Evolutionary conservation across 2,113 vertebrate species (phyloP).

Genomic region (Sapajus apella): DNA sequence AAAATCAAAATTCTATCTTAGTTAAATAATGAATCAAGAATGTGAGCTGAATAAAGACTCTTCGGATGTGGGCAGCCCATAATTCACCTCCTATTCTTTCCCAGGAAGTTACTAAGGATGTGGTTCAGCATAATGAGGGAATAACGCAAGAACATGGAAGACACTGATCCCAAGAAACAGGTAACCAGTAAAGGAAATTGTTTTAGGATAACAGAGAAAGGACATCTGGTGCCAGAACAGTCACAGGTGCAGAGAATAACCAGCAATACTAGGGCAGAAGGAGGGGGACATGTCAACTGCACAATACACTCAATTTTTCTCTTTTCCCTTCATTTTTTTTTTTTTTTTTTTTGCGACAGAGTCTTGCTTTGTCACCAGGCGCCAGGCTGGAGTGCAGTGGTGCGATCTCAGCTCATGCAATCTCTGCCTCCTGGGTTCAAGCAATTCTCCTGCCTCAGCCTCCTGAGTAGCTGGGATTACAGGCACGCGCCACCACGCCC

Average conservation of each 20-base stretch:
- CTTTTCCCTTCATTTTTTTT: no score
- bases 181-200: not conserved
- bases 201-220: not conserved
- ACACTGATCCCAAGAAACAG: not conserved
- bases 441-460: no score
- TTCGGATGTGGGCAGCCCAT: not conserved
- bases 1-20: not conserved
- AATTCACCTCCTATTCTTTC: not conserved
- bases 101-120: not conserved
- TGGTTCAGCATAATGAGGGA: not conserved
- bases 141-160: slow-evolving; percentile 9
- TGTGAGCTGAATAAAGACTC: not conserved
- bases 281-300: not conserved
- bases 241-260: not conserved
- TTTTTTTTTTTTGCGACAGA: no score
- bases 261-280: not conserved
- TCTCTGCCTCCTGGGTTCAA: no score
- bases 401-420: no score
- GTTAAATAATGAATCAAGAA: not conserved
- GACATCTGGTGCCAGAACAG: not conserved
- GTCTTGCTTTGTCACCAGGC: no score
- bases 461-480: no score
- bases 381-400: no score
- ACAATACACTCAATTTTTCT: not conserved
- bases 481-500: no score